phyloP scores from a whole-genome alignment of 2,113 vertebrate species.

The Elachura formosa region DNA sequence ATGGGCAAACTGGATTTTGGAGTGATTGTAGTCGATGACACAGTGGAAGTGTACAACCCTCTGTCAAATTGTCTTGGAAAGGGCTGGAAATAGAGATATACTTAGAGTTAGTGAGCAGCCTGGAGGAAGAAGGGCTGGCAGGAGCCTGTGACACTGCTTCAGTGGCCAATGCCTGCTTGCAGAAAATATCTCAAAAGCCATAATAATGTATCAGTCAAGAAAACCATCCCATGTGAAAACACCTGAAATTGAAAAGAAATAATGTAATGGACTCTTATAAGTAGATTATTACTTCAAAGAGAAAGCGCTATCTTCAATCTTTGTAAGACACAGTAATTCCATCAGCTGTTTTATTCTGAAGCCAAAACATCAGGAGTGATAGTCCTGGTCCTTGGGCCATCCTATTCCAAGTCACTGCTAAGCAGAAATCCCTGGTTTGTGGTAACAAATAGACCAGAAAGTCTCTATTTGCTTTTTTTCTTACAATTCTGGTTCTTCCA shows the following conservation, averaged over 20 bases:
- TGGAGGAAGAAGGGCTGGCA: neutral
- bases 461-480: fast-evolving
- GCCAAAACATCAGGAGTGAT: neutral
- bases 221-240: neutral
- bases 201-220: neutral
- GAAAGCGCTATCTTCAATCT: neutral
- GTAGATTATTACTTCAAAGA: neutral
- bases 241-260: neutral
- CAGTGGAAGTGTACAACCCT: neutral
- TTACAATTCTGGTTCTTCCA: neutral
- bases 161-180: neutral
- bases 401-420: neutral
- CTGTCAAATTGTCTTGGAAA: neutral
- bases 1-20: neutral
- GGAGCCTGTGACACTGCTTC: neutral
- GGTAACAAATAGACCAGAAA: neutral
- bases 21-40: neutral
- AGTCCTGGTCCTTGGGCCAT: neutral
- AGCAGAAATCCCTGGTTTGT: neutral
- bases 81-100: neutral
- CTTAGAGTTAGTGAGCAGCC: neutral
- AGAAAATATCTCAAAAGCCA: neutral
- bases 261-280: neutral
- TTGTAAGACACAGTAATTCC: neutral
- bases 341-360: neutral